Evolutionary conservation across 64 coral and sea anemone genomes (phyloP), one percentile per base, ranked within the genome.

Genomic region (Montipora cactus): DNA sequence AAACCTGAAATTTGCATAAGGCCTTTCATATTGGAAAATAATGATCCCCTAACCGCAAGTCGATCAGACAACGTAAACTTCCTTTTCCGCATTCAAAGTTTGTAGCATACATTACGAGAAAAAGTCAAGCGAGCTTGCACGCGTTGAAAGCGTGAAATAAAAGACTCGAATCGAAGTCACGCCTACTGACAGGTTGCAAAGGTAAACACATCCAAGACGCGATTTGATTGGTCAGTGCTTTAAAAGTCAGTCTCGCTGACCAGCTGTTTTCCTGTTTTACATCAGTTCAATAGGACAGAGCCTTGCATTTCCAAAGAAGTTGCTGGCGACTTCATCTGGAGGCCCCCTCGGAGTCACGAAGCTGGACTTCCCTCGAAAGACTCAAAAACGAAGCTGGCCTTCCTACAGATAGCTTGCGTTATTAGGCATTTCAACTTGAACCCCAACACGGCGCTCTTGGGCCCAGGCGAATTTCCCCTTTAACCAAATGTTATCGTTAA

Each of bases 241-340:
- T 98, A 95, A 92, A 94, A 89, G 78, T 88, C 89, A 84, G 59
- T 59, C 81, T 87, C 71, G 69, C 83, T 88, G 70, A 92, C 96
- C 96, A 98, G 96, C 89, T 94, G 89, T 70, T 88, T 88, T 77
- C 75, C 92, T 59, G 49, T 72, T 97, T 64, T 78, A 97, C 76
- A 82, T 97, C 92, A 94, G 76, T 66, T 89, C 68, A 89, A 89
- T 88, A 91, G 88, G 78, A 90, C 83, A 91, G 78, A 85, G 70
- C 47, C 47, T 62, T 91, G 94, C 79, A 90, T 92, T 93, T 93
- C 78, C 81, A 79, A 91, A 44, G 96, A 91, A 92, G 96, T 98
- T 95, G 96, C 96, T 72, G 96, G 96, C 96, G 96, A 98, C 96
- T 98, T 97, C 89, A 93, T n/a, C 50, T 78, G 59, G 75, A 87